Percentiles rank a stretch among this genome's conserved stretches.
phyloP scores from a whole-genome alignment of 2,888 invertebrate species.

The Oscheius sp. region DNA sequence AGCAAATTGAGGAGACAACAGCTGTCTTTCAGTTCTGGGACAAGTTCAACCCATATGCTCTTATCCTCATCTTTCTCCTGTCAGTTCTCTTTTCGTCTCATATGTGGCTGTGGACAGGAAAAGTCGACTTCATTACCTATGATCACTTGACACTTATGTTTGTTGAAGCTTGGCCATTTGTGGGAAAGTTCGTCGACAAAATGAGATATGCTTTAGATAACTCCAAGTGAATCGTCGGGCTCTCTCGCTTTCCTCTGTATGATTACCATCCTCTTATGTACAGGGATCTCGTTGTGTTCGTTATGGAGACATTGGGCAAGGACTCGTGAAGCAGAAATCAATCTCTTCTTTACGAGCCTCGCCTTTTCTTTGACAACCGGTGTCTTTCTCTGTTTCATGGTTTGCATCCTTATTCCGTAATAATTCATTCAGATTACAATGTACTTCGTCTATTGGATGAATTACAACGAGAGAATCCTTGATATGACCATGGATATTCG shows the following conservation, averaged over 20 bases:
- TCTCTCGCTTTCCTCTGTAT: not conserved
- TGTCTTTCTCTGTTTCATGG: conserved; percentile 3
- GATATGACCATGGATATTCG: conserved; percentile 7
- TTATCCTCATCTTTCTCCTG: not conserved
- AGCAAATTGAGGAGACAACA: not conserved
- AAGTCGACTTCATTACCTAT: conserved; percentile 1
- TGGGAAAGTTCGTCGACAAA: not conserved
- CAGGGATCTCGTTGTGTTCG: not conserved
- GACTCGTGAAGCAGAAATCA: conserved; percentile 9
- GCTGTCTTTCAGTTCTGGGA: conserved; percentile 19
- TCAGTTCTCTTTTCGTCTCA: not conserved
- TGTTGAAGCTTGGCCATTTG: conserved; percentile 14
- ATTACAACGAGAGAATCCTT: not conserved
- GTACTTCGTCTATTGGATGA: conserved; percentile 1
- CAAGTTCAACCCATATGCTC: not conserved
- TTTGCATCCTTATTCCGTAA: not conserved
- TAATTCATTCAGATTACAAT: not conserved
- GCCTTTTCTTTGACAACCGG: conserved; percentile 11
- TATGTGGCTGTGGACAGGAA: conserved; percentile 3
- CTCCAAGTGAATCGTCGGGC: not conserved
- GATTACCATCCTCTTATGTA: not conserved
- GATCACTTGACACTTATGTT: conserved; percentile 13
- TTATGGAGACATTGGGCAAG: conserved; percentile 10
- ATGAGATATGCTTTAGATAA: not conserved
- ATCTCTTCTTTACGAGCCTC: conserved; percentile 13